phyloP scores from a whole-genome alignment of 2,797 vertebrate genomes.

The Eupleurogrammus muticus region DNA sequence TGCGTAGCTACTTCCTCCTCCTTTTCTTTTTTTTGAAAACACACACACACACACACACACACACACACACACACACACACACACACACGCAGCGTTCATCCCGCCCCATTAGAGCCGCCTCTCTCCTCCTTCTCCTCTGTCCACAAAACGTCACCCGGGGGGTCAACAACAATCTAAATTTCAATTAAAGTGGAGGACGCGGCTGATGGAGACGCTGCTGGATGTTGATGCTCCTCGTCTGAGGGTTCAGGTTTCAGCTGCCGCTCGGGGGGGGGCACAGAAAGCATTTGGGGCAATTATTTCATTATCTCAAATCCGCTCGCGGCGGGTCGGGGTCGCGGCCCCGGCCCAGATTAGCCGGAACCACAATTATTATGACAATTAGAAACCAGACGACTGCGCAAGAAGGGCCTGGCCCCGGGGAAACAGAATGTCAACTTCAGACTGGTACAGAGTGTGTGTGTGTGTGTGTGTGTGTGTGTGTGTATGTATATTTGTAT shows the following conservation, averaged over 20 bases:
- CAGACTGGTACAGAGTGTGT: slow-evolving; percentile 62
- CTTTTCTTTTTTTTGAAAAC: slow-evolving; percentile 50
- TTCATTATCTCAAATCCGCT: slow-evolving; percentile 76
- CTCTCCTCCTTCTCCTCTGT: slow-evolving; percentile 26
- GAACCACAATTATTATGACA: slow-evolving; percentile 80
- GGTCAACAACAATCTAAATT: slow-evolving; percentile 78
- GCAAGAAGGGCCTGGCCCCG: slow-evolving; percentile 56
- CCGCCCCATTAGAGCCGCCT: slow-evolving; percentile 41
- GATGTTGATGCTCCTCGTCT: slow-evolving; percentile 66
- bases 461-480: too few relatives aligned
- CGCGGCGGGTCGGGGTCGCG: slow-evolving; percentile 53
- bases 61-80: not conserved
- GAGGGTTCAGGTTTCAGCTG: slow-evolving; percentile 59
- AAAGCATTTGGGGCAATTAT: slow-evolving; percentile 75
- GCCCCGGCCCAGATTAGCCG: slow-evolving; percentile 65
- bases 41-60: slow-evolving; percentile 11
- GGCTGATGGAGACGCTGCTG: slow-evolving; percentile 55
- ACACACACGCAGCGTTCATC: slow-evolving; percentile 43
- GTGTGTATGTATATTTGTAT: too few relatives aligned
- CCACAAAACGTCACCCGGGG: slow-evolving; percentile 57
- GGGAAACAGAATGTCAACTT: slow-evolving; percentile 69
- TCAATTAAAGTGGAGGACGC: slow-evolving; percentile 73
- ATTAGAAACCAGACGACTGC: slow-evolving; percentile 73
- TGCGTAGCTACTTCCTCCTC: slow-evolving; percentile 23
- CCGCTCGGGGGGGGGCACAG: slow-evolving; percentile 29